Percentiles rank a stretch among this genome's conserved stretches.
Conservation (phyloP, 2,113 vertebrate species). For the Trematomus loennbergii region DNA sequence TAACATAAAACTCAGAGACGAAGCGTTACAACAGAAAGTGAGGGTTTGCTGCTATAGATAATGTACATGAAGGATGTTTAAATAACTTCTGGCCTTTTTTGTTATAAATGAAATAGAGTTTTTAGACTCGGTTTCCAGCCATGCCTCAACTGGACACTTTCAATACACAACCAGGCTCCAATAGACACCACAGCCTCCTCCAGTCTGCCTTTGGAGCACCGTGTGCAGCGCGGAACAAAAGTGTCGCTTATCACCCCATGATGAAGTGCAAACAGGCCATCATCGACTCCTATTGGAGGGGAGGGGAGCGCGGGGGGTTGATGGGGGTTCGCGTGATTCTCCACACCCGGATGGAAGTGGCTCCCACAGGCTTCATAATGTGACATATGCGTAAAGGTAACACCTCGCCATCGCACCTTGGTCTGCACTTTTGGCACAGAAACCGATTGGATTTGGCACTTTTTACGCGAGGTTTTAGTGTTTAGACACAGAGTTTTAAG, state of each 20-base stretch:
- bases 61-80: not conserved
- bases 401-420: constrained; percentile 57
- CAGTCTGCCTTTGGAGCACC: constrained; percentile 78
- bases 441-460: constrained; percentile 17
- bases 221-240: constrained; percentile 64
- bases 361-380: constrained; percentile 55
- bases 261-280: constrained; percentile 83
- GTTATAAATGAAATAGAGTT: not conserved
- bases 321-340: constrained; percentile 61
- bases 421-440: constrained; percentile 46
- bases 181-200: constrained; percentile 55
- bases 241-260: constrained; percentile 81
- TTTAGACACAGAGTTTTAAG: not conserved
- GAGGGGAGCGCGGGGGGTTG: no score
- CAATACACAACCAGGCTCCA: constrained; percentile 73
- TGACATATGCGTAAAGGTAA: constrained; percentile 65
- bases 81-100: not conserved
- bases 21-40: no score
- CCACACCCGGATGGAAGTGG: constrained; percentile 72
- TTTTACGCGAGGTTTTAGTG: constrained; percentile 7
- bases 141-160: not conserved
- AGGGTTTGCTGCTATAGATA: not conserved
- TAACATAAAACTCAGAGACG: not conserved
- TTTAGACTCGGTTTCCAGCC: not conserved
- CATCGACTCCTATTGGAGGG: constrained; percentile 72